These are phyloP conservation scores for Oligia fasciuncula DNA, from an alignment of 2,888 invertebrate genomes.

Conservation along the genomic window DNA sequence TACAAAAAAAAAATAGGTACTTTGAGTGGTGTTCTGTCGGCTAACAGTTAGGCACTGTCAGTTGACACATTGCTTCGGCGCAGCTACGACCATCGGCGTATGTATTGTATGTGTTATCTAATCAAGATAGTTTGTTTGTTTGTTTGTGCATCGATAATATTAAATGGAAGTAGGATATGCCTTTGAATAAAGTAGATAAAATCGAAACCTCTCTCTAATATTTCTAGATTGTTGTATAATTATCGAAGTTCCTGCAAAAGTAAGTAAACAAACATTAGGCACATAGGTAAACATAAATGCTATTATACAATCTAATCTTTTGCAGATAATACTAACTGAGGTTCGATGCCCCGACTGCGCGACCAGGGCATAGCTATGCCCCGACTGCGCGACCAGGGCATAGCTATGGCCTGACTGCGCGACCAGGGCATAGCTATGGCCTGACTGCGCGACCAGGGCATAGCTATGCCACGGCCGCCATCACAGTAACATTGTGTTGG, in stretches of 20 bases:
- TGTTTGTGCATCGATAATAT: slow-evolving; percentile 22
- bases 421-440: no score
- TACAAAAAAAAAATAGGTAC: background rate
- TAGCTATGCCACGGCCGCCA: no score
- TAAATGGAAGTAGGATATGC: background rate
- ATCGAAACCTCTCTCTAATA: background rate
- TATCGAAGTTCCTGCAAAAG: background rate
- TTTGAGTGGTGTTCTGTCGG: background rate
- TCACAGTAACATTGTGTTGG: background rate
- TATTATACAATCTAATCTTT: background rate
- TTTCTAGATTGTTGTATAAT: background rate
- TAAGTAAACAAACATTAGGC: background rate
- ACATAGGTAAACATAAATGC: background rate
- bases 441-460: no score
- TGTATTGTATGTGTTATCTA: slow-evolving; percentile 30
- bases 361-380: no score
- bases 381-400: no score
- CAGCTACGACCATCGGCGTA: background rate
- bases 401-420: background rate
- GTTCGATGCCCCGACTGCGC: background rate
- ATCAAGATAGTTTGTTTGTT: slow-evolving; percentile 26
- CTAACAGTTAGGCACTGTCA: slow-evolving; percentile 34
- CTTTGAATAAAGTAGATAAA: slow-evolving; percentile 10
- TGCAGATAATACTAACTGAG: background rate
- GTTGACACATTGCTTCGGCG: slow-evolving; percentile 4